These are phyloP conservation scores for Linnaemya vulpina DNA, from an alignment of 2,888 invertebrate genomes.

Conservation along the genomic window DNA sequence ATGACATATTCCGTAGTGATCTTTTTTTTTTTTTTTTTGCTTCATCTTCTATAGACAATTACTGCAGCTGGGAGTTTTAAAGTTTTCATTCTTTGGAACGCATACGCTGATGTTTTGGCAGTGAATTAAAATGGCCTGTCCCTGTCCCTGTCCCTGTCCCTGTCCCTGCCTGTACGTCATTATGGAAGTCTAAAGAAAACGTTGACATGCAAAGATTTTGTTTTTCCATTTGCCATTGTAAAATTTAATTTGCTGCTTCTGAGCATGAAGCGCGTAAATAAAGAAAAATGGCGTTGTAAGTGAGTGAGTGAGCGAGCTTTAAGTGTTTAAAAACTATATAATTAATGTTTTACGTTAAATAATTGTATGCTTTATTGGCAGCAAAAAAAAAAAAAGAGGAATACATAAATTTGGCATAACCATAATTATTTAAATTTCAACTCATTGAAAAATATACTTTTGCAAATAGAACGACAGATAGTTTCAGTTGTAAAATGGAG, in stretches of 20 bases:
- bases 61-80: constrained; percentile 60
- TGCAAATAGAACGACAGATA: too few species aligned
- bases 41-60: constrained; percentile 23
- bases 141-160: constrained; percentile 3
- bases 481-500: too few species aligned
- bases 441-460: too few species aligned
- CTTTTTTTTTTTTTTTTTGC: too few species aligned
- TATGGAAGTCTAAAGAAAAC: constrained; percentile 15
- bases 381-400: constrained; percentile 1
- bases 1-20: constrained; percentile 63
- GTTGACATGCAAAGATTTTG: constrained; percentile 71
- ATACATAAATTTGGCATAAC: background rate
- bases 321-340: constrained; percentile 56
- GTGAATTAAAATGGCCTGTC: constrained; percentile 2
- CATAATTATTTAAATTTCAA: background rate
- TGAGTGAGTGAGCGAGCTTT: constrained; percentile 27
- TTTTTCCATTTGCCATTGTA: constrained; percentile 31
- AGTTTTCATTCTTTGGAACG: constrained; percentile 39
- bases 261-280: constrained; percentile 44
- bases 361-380: constrained; percentile 31
- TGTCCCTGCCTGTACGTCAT: background rate
- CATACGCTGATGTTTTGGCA: constrained; percentile 40
- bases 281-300: constrained; percentile 48
- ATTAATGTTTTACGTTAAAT: constrained; percentile 60
- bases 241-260: constrained; percentile 8